Evolutionary conservation across 2,797 vertebrate genomes (phyloP), one percentile per base, ranked within the genome.

Genomic region (Apogon hyalosoma): DNA sequence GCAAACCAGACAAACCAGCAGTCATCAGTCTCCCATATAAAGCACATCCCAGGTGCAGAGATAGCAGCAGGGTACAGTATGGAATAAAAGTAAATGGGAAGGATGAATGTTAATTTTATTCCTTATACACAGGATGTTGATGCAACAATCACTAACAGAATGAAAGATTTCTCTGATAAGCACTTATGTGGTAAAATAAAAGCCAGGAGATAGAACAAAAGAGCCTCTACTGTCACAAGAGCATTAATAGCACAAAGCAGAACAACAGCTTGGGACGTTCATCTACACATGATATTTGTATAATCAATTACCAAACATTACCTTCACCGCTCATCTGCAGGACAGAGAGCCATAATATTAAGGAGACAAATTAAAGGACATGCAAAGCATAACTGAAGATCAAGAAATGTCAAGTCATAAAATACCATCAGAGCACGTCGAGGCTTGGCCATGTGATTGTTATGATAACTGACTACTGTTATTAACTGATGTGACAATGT

Each of bases 71-170:
- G 21, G 1, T 53, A 6, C 39, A 6, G 0, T 0, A 13, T 10
- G 1, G 36, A 13, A 4, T 59, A 41, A 42, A 41, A 52, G 13
- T 19, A 39, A 47, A 3, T 31, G 14, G 4, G 2, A 40, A 46
- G 12, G 18, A 68, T 40, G 51, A 19, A 7, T 38, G 8, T 45
- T 15, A 18, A 12, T 49, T 69, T 69, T 45, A 79, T 46, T 68
- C 7, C 41, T 40, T 56, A 19, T 42, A 42, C 46, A 43, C 59
- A 65, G 45, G 55, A 76, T 68, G 19, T 49, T 62, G 45, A 18
- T 48, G 47, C 51, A 51, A 15, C 40, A 57, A 39, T 83, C 33
- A 21, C 70, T 63, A 62, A 75, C 53, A 43, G 28, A 59, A 5
- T 28, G 13, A 53, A 14, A 43, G 41, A 28, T 7, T 39, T 12